A percentile compares a stretch with the other conserved stretches of the same genome.
Conservation (phyloP, 2,113 vertebrate species). For the Tachysurus vachellii region DNA sequence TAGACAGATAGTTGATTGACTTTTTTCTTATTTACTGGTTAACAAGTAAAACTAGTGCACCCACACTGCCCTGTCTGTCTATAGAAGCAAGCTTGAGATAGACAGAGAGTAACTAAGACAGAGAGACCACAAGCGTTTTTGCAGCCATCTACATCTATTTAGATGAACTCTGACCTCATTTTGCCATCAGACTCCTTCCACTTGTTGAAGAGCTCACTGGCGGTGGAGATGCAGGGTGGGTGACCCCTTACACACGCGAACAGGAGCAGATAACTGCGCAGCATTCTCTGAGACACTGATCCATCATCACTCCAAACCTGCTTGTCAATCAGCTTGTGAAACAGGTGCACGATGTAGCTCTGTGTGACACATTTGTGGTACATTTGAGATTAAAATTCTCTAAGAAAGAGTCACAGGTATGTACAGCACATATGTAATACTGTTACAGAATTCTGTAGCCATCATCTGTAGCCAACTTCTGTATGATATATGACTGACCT, state of each 20-base stretch:
- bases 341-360: conserved; percentile 81
- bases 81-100: background rate
- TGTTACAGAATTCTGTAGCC: background rate
- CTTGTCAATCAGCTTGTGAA: conserved; percentile 78
- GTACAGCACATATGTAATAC: background rate
- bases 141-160: background rate
- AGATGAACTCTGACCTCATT: conserved; percentile 74
- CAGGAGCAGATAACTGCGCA: conserved; percentile 78
- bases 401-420: background rate
- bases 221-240: conserved; percentile 77
- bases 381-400: background rate
- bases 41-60: background rate
- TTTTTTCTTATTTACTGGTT: background rate
- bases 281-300: conserved; percentile 76
- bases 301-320: conserved; percentile 85
- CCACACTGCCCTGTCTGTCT: background rate
- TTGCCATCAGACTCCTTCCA: conserved; percentile 83
- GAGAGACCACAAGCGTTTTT: background rate
- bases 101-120: background rate
- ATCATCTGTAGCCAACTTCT: background rate
- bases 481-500: conserved; percentile 59
- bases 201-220: conserved; percentile 72
- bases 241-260: conserved; percentile 79
- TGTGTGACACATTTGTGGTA: conserved; percentile 51
- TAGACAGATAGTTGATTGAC: too few species aligned